These are phyloP conservation scores for Leiothrix lutea DNA, from an alignment of 2,113 vertebrate species.

Conservation along the genomic window DNA sequence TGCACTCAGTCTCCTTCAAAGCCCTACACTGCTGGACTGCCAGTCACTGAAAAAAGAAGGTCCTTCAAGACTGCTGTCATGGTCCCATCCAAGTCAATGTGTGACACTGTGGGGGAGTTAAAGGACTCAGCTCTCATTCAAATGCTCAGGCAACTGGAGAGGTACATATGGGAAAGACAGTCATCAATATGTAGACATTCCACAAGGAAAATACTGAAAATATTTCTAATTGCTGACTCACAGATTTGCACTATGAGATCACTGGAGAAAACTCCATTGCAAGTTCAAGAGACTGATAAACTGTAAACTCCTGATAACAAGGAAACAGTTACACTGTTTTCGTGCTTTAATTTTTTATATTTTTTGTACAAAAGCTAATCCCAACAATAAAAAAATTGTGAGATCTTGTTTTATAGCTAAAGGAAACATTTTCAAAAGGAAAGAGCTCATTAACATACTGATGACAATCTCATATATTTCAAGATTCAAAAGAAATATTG, in stretches of 20 bases:
- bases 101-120: fast-evolving
- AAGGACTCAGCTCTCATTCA: background rate
- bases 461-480: background rate
- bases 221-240: background rate
- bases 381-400: background rate
- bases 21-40: background rate
- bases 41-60: background rate
- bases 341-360: fast-evolving
- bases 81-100: background rate
- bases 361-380: background rate
- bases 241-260: background rate
- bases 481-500: background rate
- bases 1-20: background rate
- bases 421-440: background rate
- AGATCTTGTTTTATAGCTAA: background rate
- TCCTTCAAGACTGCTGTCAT: background rate
- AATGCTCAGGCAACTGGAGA: background rate
- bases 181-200: background rate
- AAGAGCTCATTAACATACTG: background rate
- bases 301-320: background rate
- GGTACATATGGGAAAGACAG: background rate
- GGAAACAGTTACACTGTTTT: background rate
- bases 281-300: background rate
- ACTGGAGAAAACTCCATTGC: background rate
- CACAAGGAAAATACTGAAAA: background rate